Evolutionary conservation across 1,140 invertebrate species (phyloP).

Genomic region (Drosophila yakuba): DNA sequence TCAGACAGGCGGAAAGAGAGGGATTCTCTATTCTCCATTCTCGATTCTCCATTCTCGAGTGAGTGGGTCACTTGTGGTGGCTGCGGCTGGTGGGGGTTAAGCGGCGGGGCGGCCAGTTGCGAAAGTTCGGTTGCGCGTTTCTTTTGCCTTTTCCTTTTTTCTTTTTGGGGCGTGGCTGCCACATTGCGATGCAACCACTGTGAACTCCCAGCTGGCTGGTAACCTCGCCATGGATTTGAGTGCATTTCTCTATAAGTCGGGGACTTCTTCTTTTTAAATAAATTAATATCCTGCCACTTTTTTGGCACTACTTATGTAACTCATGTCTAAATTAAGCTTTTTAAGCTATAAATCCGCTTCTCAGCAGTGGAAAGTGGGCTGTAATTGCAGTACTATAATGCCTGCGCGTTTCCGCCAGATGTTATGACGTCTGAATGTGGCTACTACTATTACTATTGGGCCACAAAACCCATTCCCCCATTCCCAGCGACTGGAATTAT

Average conservation of each 20-base stretch:
- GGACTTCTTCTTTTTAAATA: too few species aligned
- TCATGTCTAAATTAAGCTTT: too few species aligned
- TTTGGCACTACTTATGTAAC: too few species aligned
- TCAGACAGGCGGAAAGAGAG: constrained; percentile 34
- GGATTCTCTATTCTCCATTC: background rate
- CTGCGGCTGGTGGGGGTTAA: constrained; percentile 12
- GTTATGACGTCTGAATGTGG: constrained; percentile 19
- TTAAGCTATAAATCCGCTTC: background rate
- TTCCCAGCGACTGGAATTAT: constrained; percentile 58
- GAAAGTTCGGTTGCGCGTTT: constrained; percentile 52
- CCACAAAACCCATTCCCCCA: constrained; percentile 36
- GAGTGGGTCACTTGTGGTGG: constrained; percentile 54
- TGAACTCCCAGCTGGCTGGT: constrained; percentile 23
- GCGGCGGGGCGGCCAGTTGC: constrained; percentile 16
- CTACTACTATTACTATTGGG: constrained; percentile 32
- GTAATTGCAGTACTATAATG: constrained; percentile 18
- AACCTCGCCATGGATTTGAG: background rate
- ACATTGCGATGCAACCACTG: constrained; percentile 10
- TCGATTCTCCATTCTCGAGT: constrained; percentile 15
- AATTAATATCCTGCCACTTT: too few species aligned
- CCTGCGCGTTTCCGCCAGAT: constrained; percentile 5
- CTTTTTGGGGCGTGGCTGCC: constrained; percentile 20
- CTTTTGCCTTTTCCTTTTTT: constrained; percentile 22
- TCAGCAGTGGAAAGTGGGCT: constrained; percentile 1
- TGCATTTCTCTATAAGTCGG: too few species aligned